Percentiles rank a stretch among this genome's conserved stretches.
Evolutionary conservation across 2,888 invertebrate species (phyloP).

Genomic region (Eristalis tenax): DNA sequence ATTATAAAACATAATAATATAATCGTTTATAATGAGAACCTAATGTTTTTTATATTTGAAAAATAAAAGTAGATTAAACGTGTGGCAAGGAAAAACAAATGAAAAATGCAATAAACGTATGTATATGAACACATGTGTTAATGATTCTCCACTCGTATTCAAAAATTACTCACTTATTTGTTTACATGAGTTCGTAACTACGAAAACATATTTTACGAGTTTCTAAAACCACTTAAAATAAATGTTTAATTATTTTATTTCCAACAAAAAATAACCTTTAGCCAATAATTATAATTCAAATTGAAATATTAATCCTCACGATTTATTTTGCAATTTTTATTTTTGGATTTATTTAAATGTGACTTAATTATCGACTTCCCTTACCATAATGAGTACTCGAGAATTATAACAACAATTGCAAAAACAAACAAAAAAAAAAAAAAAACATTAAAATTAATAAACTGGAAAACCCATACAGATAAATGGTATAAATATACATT

Average conservation of each 20-base stretch:
- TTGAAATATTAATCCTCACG: constrained; percentile 54
- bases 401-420: constrained; percentile 54
- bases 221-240: constrained; percentile 12
- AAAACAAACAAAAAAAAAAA: too few species aligned
- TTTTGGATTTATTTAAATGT: constrained; percentile 34
- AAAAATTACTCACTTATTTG: constrained; percentile 36
- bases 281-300: constrained; percentile 59
- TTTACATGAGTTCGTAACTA: constrained; percentile 41
- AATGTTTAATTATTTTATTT: constrained; percentile 23
- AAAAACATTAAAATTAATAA: constrained; percentile 10
- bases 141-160: constrained; percentile 21
- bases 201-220: constrained; percentile 33
- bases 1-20: constrained; percentile 31
- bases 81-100: constrained; percentile 64
- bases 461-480: constrained; percentile 51
- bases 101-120: constrained; percentile 43
- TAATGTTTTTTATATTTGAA: constrained; percentile 57
- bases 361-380: background rate
- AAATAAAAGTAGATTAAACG: constrained; percentile 57
- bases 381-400: constrained; percentile 20
- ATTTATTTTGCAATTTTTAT: constrained; percentile 65
- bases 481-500: constrained; percentile 65
- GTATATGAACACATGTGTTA: constrained; percentile 26
- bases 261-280: constrained; percentile 43
- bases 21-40: constrained; percentile 24